Evolutionary conservation across 2,888 invertebrate genomes (phyloP).

Genomic region (Drosophila atripex): DNA sequence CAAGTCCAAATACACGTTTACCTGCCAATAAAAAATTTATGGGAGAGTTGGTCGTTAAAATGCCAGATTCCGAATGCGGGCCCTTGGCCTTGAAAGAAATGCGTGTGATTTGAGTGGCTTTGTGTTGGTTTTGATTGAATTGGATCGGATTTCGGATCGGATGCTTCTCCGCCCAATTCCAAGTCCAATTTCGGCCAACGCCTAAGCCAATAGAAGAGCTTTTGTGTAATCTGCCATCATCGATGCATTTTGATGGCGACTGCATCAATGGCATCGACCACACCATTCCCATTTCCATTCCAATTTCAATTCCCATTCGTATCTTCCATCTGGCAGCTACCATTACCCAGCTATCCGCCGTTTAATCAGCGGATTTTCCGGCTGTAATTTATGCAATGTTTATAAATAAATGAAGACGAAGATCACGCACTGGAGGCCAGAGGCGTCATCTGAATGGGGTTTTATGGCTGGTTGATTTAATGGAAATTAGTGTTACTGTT

Average conservation of each 20-base stretch:
- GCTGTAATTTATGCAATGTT: conserved; percentile 51
- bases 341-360: conserved; percentile 29
- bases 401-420: conserved; percentile 39
- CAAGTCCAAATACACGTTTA: conserved; percentile 76
- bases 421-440: conserved; percentile 23
- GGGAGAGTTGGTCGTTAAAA: conserved; percentile 8
- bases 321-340: conserved; percentile 19
- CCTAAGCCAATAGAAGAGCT: conserved; percentile 26
- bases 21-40: conserved; percentile 50
- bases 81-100: conserved; percentile 60
- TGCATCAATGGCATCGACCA: conserved; percentile 53
- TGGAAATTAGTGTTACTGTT: background rate
- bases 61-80: conserved; percentile 6
- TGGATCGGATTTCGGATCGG: conserved; percentile 35
- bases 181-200: conserved; percentile 23
- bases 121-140: conserved; percentile 20
- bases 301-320: background rate
- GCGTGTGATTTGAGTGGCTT: conserved; percentile 21
- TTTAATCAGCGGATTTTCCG: conserved; percentile 58
- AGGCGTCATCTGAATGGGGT: conserved; percentile 10
- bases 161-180: background rate
- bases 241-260: conserved; percentile 47
- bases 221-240: conserved; percentile 49
- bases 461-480: background rate
- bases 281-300: conserved; percentile 15